Evolutionary conservation across 2,113 vertebrate species (phyloP).

Genomic region (Thryonomys swinderianus): DNA sequence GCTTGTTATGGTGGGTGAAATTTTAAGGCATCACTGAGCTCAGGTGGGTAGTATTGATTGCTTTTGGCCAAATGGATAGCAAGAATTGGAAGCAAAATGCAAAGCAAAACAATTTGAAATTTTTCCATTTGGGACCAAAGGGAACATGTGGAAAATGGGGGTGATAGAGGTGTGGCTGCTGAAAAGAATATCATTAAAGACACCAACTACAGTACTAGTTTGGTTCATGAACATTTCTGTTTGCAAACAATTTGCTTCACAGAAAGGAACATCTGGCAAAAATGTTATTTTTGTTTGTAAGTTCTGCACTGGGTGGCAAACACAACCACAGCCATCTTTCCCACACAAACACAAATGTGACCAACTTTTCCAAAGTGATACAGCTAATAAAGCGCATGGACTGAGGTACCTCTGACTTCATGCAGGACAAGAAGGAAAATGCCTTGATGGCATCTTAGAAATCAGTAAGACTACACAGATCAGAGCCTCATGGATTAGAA

Average conservation of each 20-base stretch:
- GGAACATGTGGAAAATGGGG: background rate
- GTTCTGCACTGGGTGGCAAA: background rate
- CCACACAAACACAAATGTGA: too few relatives aligned
- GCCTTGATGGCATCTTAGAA: background rate
- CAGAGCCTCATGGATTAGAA: background rate
- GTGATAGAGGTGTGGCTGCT: background rate
- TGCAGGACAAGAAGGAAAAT: background rate
- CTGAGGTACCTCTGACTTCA: background rate
- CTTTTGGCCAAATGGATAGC: background rate
- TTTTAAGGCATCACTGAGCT: background rate
- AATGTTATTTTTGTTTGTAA: background rate
- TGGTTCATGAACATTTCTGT: background rate
- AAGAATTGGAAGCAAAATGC: background rate
- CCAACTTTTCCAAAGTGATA: background rate
- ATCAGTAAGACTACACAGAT: background rate
- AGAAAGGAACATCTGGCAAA: background rate
- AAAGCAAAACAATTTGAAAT: background rate
- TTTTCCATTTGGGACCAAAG: background rate
- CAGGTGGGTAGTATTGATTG: background rate
- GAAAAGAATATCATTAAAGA: background rate
- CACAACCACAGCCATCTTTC: too few relatives aligned
- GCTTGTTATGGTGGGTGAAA: background rate
- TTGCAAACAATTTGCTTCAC: background rate
- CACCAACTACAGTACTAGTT: background rate
- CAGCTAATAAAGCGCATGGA: background rate